Conservation (phyloP, 2,888 invertebrate species). For the Argyra leucocephala region DNA sequence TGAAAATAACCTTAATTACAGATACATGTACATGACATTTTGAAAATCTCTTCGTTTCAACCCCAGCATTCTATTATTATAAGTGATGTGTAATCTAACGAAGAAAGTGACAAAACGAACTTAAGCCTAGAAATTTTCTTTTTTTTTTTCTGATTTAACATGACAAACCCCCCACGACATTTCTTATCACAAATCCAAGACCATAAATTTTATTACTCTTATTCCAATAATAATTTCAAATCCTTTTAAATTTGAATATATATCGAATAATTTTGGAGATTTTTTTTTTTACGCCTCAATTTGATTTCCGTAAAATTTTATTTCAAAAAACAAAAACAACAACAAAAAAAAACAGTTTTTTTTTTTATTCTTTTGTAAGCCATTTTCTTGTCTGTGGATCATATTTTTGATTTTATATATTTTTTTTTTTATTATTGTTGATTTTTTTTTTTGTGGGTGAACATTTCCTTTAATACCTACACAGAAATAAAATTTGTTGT, state of each 20-base stretch:
- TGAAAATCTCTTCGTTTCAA: too few species aligned
- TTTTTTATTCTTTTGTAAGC: neutral
- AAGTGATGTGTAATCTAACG: too few species aligned
- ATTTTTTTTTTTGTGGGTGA: neutral
- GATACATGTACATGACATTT: too few species aligned
- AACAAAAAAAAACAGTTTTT: too few species aligned
- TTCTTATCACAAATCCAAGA: neutral
- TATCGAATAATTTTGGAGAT: neutral
- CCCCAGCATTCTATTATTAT: too few species aligned
- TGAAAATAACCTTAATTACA: too few species aligned
- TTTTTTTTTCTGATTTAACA: too few species aligned
- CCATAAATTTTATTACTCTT: constrained; percentile 3
- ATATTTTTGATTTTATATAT: neutral
- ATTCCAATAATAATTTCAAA: constrained; percentile 6
- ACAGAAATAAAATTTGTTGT: neutral
- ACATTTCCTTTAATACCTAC: neutral
- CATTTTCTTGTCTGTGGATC: neutral
- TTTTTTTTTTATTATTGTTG: neutral
- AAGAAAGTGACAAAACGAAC: too few species aligned
- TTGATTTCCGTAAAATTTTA: neutral
- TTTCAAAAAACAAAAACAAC: too few species aligned
- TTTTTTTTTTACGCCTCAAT: neutral
- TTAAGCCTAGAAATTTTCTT: too few species aligned
- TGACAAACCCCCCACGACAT: too few species aligned
- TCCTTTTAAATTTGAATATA: constrained; percentile 1